Conservation (phyloP, 2,797 vertebrate species). For the Macrochelys suwanniensis region DNA sequence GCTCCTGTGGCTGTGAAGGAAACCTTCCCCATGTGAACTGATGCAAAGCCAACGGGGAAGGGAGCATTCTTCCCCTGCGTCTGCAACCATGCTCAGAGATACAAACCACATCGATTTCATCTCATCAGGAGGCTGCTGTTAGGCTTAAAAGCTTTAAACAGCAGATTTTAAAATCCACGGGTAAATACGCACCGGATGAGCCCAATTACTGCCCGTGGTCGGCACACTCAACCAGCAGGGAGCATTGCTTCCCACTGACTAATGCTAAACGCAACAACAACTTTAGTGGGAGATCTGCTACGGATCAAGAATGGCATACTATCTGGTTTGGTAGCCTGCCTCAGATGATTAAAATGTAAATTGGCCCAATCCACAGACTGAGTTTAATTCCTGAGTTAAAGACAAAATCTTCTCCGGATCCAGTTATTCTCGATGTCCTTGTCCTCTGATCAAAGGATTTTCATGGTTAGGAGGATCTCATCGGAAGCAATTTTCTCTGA, state of each 20-base stretch:
- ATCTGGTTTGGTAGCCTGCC: neutral
- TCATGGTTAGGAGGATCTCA: neutral
- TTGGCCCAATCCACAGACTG: neutral
- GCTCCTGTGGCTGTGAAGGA: neutral
- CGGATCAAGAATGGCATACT: neutral
- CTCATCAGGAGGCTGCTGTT: neutral
- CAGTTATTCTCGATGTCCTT: neutral
- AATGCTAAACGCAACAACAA: neutral
- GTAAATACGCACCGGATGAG: neutral
- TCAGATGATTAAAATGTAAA: neutral
- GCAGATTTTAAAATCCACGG: neutral
- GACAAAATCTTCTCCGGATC: neutral
- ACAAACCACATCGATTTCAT: neutral
- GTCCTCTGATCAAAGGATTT: neutral
- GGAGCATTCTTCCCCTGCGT: neutral
- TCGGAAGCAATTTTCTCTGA: neutral
- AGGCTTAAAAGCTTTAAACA: too few species aligned
- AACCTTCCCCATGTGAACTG: rapidly evolving
- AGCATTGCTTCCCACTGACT: neutral
- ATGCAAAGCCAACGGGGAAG: neutral
- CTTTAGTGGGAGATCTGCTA: neutral
- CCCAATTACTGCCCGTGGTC: neutral
- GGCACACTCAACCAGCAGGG: neutral
- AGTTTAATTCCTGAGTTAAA: neutral
- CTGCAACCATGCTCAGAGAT: neutral